phyloP scores from a whole-genome alignment of 2,888 invertebrate genomes.

The Clistopyga incitator region DNA sequence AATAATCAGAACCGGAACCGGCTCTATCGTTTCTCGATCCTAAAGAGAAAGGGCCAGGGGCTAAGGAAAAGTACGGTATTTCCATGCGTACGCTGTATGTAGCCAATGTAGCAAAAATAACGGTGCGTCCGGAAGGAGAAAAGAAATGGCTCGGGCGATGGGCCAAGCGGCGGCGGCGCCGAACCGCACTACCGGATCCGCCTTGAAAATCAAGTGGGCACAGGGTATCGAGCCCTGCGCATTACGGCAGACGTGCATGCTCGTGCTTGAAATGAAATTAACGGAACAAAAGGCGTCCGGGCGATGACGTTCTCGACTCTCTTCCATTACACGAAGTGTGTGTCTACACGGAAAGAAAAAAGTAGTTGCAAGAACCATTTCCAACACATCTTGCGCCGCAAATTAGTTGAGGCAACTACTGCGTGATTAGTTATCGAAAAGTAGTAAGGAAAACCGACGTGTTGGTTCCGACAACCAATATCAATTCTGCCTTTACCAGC shows the following conservation, averaged over 20 bases:
- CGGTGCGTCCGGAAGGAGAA: slow-evolving; percentile 52
- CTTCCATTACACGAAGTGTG: not conserved
- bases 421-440: no score
- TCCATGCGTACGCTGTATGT: slow-evolving; percentile 9
- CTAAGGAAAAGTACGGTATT: slow-evolving; percentile 7
- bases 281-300: slow-evolving; percentile 65
- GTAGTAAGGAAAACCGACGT: no score
- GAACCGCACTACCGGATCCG: slow-evolving; percentile 44
- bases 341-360: slow-evolving; percentile 10
- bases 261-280: slow-evolving; percentile 66
- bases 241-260: slow-evolving; percentile 13
- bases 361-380: no score
- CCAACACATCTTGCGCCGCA: no score
- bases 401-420: no score
- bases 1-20: slow-evolving; percentile 51
- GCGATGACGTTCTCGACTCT: slow-evolving; percentile 20
- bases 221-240: slow-evolving; percentile 7
- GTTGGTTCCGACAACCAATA: no score
- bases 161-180: slow-evolving; percentile 41
- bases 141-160: slow-evolving; percentile 45
- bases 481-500: no score
- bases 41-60: slow-evolving; percentile 7
- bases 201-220: slow-evolving; percentile 13
- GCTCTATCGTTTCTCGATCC: slow-evolving; percentile 20
- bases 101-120: slow-evolving; percentile 28